Conservation (phyloP, 2,113 vertebrate species). For the Microcebus ravelobensis region DNA sequence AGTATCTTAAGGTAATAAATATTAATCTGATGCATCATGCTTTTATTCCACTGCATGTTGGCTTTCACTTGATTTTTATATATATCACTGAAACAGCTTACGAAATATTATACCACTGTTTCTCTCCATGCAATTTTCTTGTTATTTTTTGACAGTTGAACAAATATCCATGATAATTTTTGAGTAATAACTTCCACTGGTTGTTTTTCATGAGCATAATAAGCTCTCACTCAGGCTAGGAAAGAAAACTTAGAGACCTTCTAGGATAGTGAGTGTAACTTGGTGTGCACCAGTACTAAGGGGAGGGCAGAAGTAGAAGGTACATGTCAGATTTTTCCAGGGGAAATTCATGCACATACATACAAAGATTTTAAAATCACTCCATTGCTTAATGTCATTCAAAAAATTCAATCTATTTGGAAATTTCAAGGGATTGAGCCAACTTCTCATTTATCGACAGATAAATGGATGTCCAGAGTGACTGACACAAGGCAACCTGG, state of each 20-base stretch:
- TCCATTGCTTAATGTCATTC: neutral
- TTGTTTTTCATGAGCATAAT: neutral
- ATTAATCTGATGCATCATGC: neutral
- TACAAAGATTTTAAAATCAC: neutral
- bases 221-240: neutral
- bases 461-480: neutral
- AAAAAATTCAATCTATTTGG: neutral
- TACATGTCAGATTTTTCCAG: neutral
- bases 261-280: too few species aligned
- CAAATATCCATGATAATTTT: neutral
- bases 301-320: neutral
- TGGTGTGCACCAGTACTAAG: accelerated
- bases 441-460: neutral
- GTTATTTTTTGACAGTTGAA: neutral
- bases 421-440: neutral
- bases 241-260: neutral
- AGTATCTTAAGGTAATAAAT: neutral
- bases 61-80: neutral
- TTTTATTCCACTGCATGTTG: neutral
- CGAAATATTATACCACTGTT: neutral
- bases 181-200: neutral
- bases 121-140: neutral
- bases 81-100: neutral
- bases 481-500: neutral
- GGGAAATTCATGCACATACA: neutral